Conservation (phyloP, 2,113 vertebrate species). For the Ondatra zibethicus region DNA sequence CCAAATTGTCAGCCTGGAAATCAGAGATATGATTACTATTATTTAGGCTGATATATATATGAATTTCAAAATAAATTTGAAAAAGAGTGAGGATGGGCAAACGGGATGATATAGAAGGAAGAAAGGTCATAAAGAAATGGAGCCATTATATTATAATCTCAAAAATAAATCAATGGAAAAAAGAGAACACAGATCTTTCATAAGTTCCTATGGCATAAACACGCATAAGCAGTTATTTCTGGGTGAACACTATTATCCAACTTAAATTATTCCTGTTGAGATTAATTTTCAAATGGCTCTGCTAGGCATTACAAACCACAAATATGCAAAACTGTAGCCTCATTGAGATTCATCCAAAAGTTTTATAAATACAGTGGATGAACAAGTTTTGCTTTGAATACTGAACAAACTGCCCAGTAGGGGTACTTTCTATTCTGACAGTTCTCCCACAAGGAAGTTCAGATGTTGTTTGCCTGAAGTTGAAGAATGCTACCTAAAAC, state of each 20-base stretch:
- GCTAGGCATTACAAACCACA: too few species aligned
- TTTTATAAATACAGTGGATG: constrained; percentile 64
- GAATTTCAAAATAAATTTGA: neutral
- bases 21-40: too few species aligned
- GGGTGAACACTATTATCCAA: constrained; percentile 27
- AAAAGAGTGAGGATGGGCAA: neutral
- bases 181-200: neutral
- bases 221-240: neutral
- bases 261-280: constrained; percentile 26
- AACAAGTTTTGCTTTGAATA: constrained; percentile 24
- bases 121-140: neutral
- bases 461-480: constrained; percentile 23
- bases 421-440: constrained; percentile 69
- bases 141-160: neutral
- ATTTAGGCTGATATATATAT: too few species aligned
- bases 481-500: constrained; percentile 61
- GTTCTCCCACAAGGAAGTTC: constrained; percentile 60
- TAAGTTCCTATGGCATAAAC: neutral
- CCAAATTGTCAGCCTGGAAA: neutral
- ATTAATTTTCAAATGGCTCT: constrained; percentile 47
- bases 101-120: neutral
- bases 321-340: neutral
- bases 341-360: constrained; percentile 57
- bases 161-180: neutral
- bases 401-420: constrained; percentile 41